A percentile compares a stretch with the other conserved stretches of the same genome.
phyloP scores from a whole-genome alignment of 2,888 invertebrate genomes.

The Cheilosia grossa region DNA sequence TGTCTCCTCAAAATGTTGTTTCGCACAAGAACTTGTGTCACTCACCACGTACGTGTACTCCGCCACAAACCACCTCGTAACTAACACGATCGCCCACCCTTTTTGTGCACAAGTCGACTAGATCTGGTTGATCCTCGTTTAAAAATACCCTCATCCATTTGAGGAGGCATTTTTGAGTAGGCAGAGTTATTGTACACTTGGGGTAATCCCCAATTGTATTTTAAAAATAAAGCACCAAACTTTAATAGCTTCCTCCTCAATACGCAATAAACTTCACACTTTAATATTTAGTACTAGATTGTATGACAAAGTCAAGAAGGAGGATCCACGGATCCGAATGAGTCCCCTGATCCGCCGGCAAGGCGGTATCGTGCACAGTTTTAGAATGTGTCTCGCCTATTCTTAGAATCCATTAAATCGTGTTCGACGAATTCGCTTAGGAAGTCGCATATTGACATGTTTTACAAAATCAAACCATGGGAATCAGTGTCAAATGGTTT shows the following conservation, averaged over 20 bases:
- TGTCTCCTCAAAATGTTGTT: not conserved
- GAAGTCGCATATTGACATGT: slow-evolving; percentile 26
- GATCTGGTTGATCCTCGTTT: slow-evolving; percentile 24
- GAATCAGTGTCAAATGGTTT: slow-evolving; percentile 35
- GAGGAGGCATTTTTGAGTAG: not conserved
- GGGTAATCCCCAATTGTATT: slow-evolving; percentile 27
- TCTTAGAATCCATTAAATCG: slow-evolving; percentile 55
- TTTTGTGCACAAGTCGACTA: not conserved
- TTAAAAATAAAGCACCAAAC: slow-evolving; percentile 32
- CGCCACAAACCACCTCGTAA: not conserved
- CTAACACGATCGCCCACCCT: not conserved
- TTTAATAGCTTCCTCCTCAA: slow-evolving; percentile 39
- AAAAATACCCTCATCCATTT: slow-evolving; percentile 22
- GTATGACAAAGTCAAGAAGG: slow-evolving; percentile 45
- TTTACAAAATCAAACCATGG: slow-evolving; percentile 20
- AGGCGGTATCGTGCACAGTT: not conserved
- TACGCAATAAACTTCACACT: slow-evolving; percentile 48
- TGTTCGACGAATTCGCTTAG: slow-evolving; percentile 48
- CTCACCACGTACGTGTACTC: not conserved
- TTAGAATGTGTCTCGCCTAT: slow-evolving; percentile 50
- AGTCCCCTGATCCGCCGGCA: not conserved
- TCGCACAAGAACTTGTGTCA: not conserved
- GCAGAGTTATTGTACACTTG: not conserved
- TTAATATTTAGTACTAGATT: slow-evolving; percentile 47
- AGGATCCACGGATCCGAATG: not conserved